A percentile compares a stretch with the other conserved stretches of the same genome.
These are phyloP conservation scores for Labeo rohita DNA, from an alignment of 2,113 vertebrate species.

Conservation along the genomic window DNA sequence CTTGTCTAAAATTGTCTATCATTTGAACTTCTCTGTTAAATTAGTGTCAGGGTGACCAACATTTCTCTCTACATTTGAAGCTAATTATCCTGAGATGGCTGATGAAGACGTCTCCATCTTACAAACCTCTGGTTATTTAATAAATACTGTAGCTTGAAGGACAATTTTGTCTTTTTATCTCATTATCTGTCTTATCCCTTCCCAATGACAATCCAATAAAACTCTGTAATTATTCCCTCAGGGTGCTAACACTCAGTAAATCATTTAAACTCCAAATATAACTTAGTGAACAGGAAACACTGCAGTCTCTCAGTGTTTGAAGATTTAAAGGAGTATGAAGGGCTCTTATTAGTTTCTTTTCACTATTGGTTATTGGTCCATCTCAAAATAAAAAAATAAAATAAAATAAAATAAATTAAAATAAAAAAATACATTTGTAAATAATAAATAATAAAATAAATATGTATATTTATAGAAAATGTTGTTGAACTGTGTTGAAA, in stretches of 20 bases:
- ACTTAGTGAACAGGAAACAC: constrained; percentile 20
- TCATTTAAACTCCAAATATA: constrained; percentile 22
- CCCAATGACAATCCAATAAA: constrained; percentile 26
- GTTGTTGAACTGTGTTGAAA: neutral
- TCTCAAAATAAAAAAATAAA: neutral
- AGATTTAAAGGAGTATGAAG: neutral
- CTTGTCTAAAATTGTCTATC: neutral
- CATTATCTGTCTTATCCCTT: constrained; percentile 20
- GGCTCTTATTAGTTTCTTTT: neutral
- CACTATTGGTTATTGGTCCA: neutral
- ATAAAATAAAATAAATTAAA: neutral
- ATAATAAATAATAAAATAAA: neutral
- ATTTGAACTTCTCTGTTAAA: neutral
- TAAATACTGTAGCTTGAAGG: constrained; percentile 23
- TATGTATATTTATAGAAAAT: neutral
- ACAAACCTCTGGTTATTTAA: constrained; percentile 27
- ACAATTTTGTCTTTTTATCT: constrained; percentile 20
- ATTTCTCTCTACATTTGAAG: neutral
- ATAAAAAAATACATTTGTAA: neutral
- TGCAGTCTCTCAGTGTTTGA: neutral
- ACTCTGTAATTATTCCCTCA: constrained; percentile 24
- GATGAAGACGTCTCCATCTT: neutral
- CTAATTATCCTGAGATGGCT: neutral
- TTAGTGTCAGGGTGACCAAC: neutral
- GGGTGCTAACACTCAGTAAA: constrained; percentile 13